These are phyloP conservation scores for Torymus auratus DNA, from an alignment of 2,888 invertebrate species.

Conservation along the genomic window DNA sequence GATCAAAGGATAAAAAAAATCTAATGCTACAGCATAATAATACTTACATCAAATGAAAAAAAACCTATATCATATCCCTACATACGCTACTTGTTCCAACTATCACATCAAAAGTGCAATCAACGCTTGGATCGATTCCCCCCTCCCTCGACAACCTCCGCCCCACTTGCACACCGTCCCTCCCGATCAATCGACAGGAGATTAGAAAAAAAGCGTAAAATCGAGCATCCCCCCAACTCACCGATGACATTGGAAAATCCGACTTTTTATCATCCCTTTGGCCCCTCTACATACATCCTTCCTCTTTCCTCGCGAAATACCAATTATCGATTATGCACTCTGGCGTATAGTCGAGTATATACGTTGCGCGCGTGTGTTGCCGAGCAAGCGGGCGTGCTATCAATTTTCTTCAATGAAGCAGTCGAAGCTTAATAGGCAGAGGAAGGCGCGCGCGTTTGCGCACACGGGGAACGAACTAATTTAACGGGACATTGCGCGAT, in stretches of 20 bases:
- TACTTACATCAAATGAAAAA: no score
- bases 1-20: no score
- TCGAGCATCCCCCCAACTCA: no score
- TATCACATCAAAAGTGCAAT: no score
- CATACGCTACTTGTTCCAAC: no score
- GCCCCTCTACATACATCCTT: no score
- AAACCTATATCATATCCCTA: no score
- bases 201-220: not conserved
- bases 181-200: no score
- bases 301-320: not conserved
- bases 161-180: no score
- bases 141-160: no score
- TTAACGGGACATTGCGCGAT: conserved; percentile 39
- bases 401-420: conserved; percentile 43
- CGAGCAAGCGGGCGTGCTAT: conserved; percentile 8
- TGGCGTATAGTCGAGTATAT: conserved; percentile 11
- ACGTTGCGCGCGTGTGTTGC: not conserved
- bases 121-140: no score
- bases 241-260: conserved; percentile 11
- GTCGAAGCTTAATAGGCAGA: conserved; percentile 21
- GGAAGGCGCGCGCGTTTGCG: not conserved
- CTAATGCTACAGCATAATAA: no score
- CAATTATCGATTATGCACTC: conserved; percentile 32
- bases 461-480: conserved; percentile 35
- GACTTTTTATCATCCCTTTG: not conserved